phyloP scores from a whole-genome alignment of 2,888 invertebrate species.

The Desoria tigrina region DNA sequence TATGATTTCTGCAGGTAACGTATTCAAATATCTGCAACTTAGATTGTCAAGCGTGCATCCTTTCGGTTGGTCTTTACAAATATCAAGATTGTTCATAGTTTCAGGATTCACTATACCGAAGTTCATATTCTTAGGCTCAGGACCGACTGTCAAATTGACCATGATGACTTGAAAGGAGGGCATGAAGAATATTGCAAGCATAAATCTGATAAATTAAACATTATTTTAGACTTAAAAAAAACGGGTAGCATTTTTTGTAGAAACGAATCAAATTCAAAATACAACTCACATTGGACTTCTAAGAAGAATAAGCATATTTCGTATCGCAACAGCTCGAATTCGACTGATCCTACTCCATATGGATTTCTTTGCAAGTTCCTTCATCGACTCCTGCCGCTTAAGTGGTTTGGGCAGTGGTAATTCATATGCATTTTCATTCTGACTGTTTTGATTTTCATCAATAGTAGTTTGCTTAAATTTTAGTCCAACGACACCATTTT shows the following conservation, averaged over 20 bases:
- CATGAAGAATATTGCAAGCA: slow-evolving; percentile 15
- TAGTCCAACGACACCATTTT: slow-evolving; percentile 29
- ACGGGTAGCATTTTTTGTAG: too few species aligned
- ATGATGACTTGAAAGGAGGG: slow-evolving; percentile 28
- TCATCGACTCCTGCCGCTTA: slow-evolving; percentile 25
- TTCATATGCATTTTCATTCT: neutral
- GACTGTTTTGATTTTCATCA: slow-evolving; percentile 15
- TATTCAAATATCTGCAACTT: slow-evolving; percentile 32
- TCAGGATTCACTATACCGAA: slow-evolving; percentile 22
- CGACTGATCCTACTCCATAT: slow-evolving; percentile 19
- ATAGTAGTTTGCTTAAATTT: slow-evolving; percentile 29
- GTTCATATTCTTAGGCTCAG: slow-evolving; percentile 26
- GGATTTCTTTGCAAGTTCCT: slow-evolving; percentile 30
- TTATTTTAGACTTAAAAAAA: neutral
- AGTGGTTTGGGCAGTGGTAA: slow-evolving; percentile 10
- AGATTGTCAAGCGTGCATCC: slow-evolving; percentile 22
- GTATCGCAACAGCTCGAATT: slow-evolving; percentile 27
- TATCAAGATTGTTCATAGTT: slow-evolving; percentile 21
- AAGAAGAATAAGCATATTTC: slow-evolving; percentile 35
- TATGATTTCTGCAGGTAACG: slow-evolving; percentile 14
- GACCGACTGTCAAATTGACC: slow-evolving; percentile 27
- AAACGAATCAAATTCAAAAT: too few species aligned
- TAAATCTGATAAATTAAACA: slow-evolving; percentile 5
- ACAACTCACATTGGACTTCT: slow-evolving; percentile 36
- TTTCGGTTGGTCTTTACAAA: neutral